Conservation (phyloP, 1,140 invertebrate species). For the Tribolium castaneum region DNA sequence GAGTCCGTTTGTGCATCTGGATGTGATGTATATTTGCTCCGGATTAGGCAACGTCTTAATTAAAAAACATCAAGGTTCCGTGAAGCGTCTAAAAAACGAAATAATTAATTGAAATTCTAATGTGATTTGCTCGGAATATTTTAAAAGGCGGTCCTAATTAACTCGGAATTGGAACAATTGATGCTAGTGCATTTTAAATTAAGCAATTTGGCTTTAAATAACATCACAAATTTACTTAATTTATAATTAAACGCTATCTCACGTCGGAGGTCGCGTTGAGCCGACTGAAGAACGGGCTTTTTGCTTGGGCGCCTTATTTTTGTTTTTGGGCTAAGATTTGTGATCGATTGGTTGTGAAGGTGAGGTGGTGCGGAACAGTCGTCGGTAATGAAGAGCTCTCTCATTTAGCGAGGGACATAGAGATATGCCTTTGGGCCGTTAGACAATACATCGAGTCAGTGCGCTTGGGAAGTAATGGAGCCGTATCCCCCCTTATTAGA, state of each 20-base stretch:
- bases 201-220: conserved; percentile 34
- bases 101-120: conserved; percentile 36
- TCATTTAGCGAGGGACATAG: conserved; percentile 30
- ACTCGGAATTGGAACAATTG: conserved; percentile 24
- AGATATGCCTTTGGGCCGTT: conserved; percentile 30
- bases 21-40: conserved; percentile 4
- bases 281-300: not conserved
- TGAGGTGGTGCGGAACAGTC: conserved; percentile 30
- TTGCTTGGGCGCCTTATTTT: not conserved
- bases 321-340: not conserved
- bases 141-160: conserved; percentile 28
- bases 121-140: conserved; percentile 33
- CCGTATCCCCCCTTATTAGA: conserved; percentile 43
- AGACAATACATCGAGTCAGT: conserved; percentile 41
- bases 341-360: not conserved
- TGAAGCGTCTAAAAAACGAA: conserved; percentile 30
- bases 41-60: conserved; percentile 29
- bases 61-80: conserved; percentile 33
- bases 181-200: conserved; percentile 33
- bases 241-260: conserved; percentile 23
- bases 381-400: conserved; percentile 32
- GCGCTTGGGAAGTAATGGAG: conserved; percentile 30
- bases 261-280: conserved; percentile 8
- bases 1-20: conserved; percentile 29
- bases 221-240: conserved; percentile 26